Base-by-base conservation (phyloP, 2,888 invertebrate species). In the Platypus cylindrus region DNA sequence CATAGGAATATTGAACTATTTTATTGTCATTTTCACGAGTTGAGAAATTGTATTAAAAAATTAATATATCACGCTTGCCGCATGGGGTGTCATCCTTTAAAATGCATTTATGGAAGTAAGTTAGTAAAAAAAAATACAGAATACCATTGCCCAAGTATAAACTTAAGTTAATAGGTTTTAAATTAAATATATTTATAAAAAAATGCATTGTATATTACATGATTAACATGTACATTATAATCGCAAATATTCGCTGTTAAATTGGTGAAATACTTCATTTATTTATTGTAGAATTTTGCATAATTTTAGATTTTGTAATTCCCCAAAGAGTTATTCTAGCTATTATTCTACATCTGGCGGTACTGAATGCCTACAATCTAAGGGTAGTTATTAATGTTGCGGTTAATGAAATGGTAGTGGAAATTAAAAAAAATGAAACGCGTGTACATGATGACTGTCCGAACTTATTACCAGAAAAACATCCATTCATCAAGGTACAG, bases 271-370 rank as follows among this genome's bases (percentile, higher is more conserved):
- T n/a, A n/a, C n/a, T n/a, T n/a, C n/a, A n/a, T n/a, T n/a, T n/a
- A n/a, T n/a, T n/a, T n/a, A n/a, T n/a, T n/a, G n/a, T n/a, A n/a
- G n/a, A n/a, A n/a, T 20, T 20, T 20, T 20, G 7, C 23, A 9
- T 12, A 3, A 13, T 25, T 36, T 14, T 20, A 29, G 38, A 36
- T n/a, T 16, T 23, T 9, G 24, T 25, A 3, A 39, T 50, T 20
- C 41, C 44, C 5, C 48, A 49, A 26, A 43, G 78, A 37, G 75
- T 75, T 58, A 69, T 78, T 37, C 58, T 78, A 50, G 67, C 75
- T 30, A 33, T 50, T 12, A 58, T 61, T 57, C 53, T 57, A 23
- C 56, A 56, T 36, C 38, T 60, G 14, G 58, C 55, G 1, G 47
- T 61, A 3, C 50, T 54, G 30, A 60, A 58, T 40, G 55, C 58